Base-by-base conservation (phyloP, 2,888 invertebrate genomes). In the Oscheius myriophilus region DNA sequence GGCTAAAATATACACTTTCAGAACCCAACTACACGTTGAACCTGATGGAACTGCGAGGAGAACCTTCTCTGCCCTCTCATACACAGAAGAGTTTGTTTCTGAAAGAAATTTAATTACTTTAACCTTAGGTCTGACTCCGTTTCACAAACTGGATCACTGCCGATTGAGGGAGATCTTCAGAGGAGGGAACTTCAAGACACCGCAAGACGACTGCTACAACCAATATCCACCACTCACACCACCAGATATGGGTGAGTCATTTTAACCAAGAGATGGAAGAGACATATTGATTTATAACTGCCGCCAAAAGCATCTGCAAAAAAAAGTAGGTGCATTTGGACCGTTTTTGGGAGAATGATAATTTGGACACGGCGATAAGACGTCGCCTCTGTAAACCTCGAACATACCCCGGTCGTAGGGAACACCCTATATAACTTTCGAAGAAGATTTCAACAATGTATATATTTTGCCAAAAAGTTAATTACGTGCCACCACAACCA, bases 151-250 rank as follows among this genome's bases (percentile, higher is more conserved):
- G 61, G 46, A 1, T 59, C 59, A 14, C 52, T 67, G n/a, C 67
- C 59, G 16, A 12, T 23, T 18, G 61, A 52, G 1, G 58, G 18
- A 11, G 43, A 53, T 18, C 51, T 45, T 6, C 43, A 41, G 14
- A 55, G 46, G 18, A 70, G 65, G 23, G 76, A 77, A 43, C 71
- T 66, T 33, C 57, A 74, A 49, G 72, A 72, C 62, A 73, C 73
- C 1, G 76, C 76, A 2, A 55, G 64, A 53, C 46, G 72, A 4
- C 49, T 77, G 6, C 51, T 77, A n/a, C 76, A 77, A n/a, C 76
- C 76, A 7, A 71, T 77, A 18, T 68, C 67, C 16, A 72, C 76
- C 11, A 59, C 69, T 6, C 76, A 77, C 46, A 77, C 70, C 23
- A 59, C 69, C 18, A 59, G 74, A 49, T 77, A 77, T 66, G 76